These are phyloP conservation scores for Ecdyonurus torrentis DNA, from an alignment of 2,888 invertebrate species.

Conservation along the genomic window DNA sequence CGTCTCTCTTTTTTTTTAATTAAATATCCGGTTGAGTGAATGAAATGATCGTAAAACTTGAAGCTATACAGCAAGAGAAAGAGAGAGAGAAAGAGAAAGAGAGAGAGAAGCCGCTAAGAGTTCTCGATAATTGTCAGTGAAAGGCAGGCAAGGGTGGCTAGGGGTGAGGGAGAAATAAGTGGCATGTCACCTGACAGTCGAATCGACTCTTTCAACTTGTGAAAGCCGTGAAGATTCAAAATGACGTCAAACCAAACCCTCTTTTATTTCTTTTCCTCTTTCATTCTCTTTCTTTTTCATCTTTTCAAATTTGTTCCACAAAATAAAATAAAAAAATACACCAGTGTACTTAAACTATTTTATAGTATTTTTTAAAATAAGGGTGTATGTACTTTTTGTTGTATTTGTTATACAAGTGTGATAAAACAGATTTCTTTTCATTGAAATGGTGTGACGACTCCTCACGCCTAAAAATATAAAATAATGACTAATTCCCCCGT, in stretches of 20 bases:
- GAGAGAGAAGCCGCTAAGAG: neutral
- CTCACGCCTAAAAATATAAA: too few species aligned
- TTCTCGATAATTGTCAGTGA: neutral
- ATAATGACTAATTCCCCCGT: too few species aligned
- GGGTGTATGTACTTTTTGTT: too few species aligned
- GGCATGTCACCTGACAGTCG: neutral
- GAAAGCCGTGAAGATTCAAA: neutral
- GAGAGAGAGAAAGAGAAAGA: neutral
- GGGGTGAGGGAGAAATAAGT: neutral
- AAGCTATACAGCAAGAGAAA: neutral
- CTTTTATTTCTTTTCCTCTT: neutral
- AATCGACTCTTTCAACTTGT: neutral
- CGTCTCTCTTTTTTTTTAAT: conserved; percentile 1
- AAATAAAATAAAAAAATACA: too few species aligned
- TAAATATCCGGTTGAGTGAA: conserved; percentile 2
- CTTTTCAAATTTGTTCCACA: too few species aligned
- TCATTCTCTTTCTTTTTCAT: neutral
- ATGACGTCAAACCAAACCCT: neutral
- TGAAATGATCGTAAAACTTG: neutral
- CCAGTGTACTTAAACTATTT: too few species aligned
- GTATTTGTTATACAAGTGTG: too few species aligned
- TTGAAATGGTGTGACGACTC: too few species aligned
- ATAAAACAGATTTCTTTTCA: too few species aligned
- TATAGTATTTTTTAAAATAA: too few species aligned
- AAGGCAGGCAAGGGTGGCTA: neutral